phyloP scores from a whole-genome alignment of 2,797 vertebrate genomes.

The Lepus oiostolus region DNA sequence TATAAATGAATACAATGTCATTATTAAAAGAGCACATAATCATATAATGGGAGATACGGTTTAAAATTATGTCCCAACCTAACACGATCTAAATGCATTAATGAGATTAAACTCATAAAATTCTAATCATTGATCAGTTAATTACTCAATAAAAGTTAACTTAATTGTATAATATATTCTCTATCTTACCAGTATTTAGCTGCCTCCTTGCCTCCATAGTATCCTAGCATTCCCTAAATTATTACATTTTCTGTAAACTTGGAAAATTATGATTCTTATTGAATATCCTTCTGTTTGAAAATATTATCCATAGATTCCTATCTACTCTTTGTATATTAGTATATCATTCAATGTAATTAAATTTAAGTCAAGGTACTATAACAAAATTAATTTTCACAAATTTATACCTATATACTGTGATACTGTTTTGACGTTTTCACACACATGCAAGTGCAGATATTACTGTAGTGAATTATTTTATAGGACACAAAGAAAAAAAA shows the following conservation, averaged over 20 bases:
- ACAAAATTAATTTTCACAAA: not conserved
- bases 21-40: not conserved
- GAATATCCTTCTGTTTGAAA: not conserved
- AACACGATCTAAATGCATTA: constrained; percentile 45
- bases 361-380: not conserved
- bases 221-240: not conserved
- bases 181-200: not conserved
- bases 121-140: constrained; percentile 16
- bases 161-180: not conserved
- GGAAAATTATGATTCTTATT: not conserved
- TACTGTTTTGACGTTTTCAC: not conserved
- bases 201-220: not conserved
- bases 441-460: not conserved
- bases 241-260: not conserved
- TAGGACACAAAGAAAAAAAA: not conserved
- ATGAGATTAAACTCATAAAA: constrained; percentile 23
- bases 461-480: not conserved
- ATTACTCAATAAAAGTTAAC: constrained; percentile 27
- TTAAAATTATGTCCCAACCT: constrained; percentile 24
- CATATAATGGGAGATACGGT: not conserved
- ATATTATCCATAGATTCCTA: not conserved
- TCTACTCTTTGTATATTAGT: not conserved
- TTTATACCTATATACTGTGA: not conserved
- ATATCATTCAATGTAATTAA: no score
- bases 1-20: not conserved